A percentile compares a stretch with the other conserved stretches of the same genome.
Conservation (phyloP, 2,113 vertebrate genomes). For the Pangasianodon hypophthalmus region DNA sequence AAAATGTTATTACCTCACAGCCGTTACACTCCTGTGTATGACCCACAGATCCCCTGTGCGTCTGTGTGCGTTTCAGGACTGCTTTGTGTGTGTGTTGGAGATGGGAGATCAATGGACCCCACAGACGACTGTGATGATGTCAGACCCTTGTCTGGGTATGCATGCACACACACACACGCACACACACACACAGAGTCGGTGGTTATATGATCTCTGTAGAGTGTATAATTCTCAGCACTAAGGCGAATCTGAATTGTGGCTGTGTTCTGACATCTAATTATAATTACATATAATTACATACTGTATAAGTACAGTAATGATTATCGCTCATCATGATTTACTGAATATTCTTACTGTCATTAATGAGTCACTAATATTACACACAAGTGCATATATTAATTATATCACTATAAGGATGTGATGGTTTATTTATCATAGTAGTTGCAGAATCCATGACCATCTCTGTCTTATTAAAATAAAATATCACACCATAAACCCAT, state of each 20-base stretch:
- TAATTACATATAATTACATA: neutral
- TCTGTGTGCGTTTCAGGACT: constrained; percentile 13
- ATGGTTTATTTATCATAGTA: neutral
- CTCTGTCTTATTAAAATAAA: neutral
- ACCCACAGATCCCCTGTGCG: too few relatives aligned
- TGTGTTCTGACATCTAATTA: neutral
- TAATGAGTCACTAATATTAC: neutral
- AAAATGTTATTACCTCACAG: neutral
- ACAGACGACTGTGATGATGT: constrained; percentile 65
- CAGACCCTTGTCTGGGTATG: constrained; percentile 80
- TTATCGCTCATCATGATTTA: neutral
- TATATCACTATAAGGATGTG: neutral
- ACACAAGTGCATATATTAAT: neutral
- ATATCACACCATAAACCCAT: too few relatives aligned
- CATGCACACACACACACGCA: neutral
- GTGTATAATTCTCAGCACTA: neutral
- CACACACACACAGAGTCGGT: neutral
- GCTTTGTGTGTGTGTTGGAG: constrained; percentile 60
- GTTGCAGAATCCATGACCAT: neutral
- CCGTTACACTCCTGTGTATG: neutral
- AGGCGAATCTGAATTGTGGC: neutral
- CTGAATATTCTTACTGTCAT: neutral
- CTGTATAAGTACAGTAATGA: neutral
- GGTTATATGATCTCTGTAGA: constrained; percentile 16
- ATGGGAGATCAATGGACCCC: constrained; percentile 89